Conservation (phyloP, 2,113 vertebrate species). For the Lanius ludovicianus region DNA sequence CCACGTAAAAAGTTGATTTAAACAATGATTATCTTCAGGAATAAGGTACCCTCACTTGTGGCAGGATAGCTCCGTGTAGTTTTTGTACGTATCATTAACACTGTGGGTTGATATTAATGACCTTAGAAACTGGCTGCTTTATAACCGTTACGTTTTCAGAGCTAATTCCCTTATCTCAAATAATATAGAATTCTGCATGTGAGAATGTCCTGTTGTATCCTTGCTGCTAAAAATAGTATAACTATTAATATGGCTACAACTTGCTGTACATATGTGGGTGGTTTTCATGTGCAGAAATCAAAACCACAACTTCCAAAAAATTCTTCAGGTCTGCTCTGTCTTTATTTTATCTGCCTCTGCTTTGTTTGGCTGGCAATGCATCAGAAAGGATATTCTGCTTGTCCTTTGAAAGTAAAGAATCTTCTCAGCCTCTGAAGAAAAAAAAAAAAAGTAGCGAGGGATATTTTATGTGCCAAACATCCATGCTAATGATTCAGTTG, state of each 20-base stretch:
- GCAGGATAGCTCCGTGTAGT: not conserved
- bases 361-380: not conserved
- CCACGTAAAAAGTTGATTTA: not conserved
- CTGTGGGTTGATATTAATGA: not conserved
- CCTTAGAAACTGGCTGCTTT: not conserved
- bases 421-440: not conserved
- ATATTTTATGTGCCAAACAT: not conserved
- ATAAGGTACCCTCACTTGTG: not conserved
- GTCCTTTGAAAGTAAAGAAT: not conserved
- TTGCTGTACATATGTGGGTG: not conserved
- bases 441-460: not conserved
- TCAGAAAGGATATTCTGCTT: not conserved
- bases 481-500: not conserved
- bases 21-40: not conserved
- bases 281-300: not conserved
- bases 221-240: not conserved
- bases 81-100: not conserved
- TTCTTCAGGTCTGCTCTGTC: not conserved
- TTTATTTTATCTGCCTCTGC: not conserved
- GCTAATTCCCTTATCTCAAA: not conserved
- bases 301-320: not conserved
- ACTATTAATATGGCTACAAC: not conserved
- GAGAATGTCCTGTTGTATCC: not conserved
- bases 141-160: not conserved
- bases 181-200: not conserved